Evolutionary conservation across 2,888 invertebrate genomes (phyloP).

Genomic region (Cremastinae sp.): DNA sequence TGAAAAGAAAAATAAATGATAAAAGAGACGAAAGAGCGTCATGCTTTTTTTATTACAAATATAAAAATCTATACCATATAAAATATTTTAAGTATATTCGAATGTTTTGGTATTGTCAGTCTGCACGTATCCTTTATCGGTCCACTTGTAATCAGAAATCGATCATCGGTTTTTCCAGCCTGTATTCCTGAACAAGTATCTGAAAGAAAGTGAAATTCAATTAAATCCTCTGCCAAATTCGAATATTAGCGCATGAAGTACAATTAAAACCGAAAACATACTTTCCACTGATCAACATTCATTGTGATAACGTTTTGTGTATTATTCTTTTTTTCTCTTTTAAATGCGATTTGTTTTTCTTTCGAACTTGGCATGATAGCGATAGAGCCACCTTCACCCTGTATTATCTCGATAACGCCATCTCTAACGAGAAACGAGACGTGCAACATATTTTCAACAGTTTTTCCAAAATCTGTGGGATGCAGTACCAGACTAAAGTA

Average conservation of each 20-base stretch:
- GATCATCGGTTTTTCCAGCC: slow-evolving; percentile 72
- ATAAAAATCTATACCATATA: no score
- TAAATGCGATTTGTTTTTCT: slow-evolving; percentile 68
- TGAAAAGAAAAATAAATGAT: slow-evolving; percentile 67
- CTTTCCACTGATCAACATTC: slow-evolving; percentile 83
- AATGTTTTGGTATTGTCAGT: no score
- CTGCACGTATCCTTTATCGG: not conserved
- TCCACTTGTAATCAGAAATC: slow-evolving; percentile 65
- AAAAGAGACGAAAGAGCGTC: slow-evolving; percentile 67
- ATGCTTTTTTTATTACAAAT: not conserved
- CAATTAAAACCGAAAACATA: slow-evolving; percentile 74
- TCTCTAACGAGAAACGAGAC: slow-evolving; percentile 84
- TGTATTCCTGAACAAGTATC: slow-evolving; percentile 67
- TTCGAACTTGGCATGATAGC: slow-evolving; percentile 72
- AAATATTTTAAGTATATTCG: no score
- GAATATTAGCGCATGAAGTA: slow-evolving; percentile 1
- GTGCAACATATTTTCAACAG: slow-evolving; percentile 85
- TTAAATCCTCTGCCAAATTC: slow-evolving; percentile 65
- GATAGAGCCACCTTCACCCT: slow-evolving; percentile 67
- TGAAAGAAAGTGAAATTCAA: slow-evolving; percentile 60
- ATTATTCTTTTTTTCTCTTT: slow-evolving; percentile 75
- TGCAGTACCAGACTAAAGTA: slow-evolving; percentile 84
- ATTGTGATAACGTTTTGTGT: slow-evolving; percentile 83
- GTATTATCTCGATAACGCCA: slow-evolving; percentile 80
- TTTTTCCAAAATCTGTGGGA: slow-evolving; percentile 83